Percentiles rank a stretch among this genome's conserved stretches.
phyloP scores from a whole-genome alignment of 2,888 invertebrate genomes.

The Amphipoea lucens region DNA sequence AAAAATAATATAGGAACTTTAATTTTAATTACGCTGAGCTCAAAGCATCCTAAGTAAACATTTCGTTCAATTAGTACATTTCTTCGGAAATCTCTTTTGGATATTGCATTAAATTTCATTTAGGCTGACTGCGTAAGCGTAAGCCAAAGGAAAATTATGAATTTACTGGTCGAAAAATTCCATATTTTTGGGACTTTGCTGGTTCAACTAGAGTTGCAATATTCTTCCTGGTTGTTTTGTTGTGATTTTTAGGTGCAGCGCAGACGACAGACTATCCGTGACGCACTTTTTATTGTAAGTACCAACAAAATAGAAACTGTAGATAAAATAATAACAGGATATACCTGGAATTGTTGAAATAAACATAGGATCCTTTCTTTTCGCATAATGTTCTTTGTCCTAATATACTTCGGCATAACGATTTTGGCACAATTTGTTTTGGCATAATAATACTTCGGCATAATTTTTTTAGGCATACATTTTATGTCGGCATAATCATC shows the following conservation, averaged over 20 bases:
- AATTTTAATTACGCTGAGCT: slow-evolving; percentile 52
- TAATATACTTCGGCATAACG: too few species aligned
- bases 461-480: too few species aligned
- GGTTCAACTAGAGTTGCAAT: slow-evolving; percentile 12
- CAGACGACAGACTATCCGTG: too few species aligned
- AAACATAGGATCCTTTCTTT: too few species aligned
- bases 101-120: slow-evolving; percentile 60
- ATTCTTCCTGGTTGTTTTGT: slow-evolving; percentile 27
- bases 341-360: too few species aligned
- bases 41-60: slow-evolving; percentile 64
- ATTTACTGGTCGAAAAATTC: slow-evolving; percentile 26
- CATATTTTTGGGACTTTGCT: slow-evolving; percentile 16
- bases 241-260: neutral
- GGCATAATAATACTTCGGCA: too few species aligned
- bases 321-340: too few species aligned
- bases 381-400: too few species aligned
- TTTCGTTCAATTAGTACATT: slow-evolving; percentile 65
- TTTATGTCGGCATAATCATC: too few species aligned
- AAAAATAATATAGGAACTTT: slow-evolving; percentile 43
- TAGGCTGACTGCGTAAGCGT: slow-evolving; percentile 50
- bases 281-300: too few species aligned
- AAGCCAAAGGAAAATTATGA: slow-evolving; percentile 37
- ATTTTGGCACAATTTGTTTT: too few species aligned
- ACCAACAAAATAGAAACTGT: too few species aligned
- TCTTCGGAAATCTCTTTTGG: slow-evolving; percentile 52